Conservation (phyloP, 2,113 vertebrate genomes). For the Pteronura brasiliensis region DNA sequence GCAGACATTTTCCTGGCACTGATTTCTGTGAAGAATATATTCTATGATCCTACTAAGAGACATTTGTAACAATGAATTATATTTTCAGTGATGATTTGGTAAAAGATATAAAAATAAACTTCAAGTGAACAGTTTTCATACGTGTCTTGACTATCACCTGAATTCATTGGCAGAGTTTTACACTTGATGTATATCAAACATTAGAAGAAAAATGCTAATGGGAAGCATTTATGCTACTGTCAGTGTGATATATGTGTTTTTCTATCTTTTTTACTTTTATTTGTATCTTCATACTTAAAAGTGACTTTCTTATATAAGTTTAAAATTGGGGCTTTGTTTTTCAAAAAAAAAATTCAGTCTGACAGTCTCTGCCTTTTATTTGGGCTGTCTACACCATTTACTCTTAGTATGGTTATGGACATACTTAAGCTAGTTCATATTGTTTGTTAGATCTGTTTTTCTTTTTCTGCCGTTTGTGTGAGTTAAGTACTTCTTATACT, state of each 20-base stretch:
- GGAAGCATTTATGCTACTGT: neutral
- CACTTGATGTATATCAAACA: neutral
- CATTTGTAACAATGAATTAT: conserved; percentile 39
- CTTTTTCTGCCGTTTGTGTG: neutral
- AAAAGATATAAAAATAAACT: conserved; percentile 35
- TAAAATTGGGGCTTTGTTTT: neutral
- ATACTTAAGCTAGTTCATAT: neutral
- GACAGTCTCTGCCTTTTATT: conserved; percentile 9
- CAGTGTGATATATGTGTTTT: neutral
- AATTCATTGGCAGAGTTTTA: conserved; percentile 24
- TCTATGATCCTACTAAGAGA: neutral
- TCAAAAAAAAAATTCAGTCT: neutral
- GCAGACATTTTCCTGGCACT: conserved; percentile 45
- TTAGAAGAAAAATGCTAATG: neutral
- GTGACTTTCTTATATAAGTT: neutral
- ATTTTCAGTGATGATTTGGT: conserved; percentile 4
- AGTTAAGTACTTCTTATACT: neutral
- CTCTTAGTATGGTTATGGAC: neutral
- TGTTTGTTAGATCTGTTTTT: neutral
- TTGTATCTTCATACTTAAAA: neutral
- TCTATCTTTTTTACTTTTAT: neutral
- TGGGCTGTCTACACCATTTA: conserved; percentile 9
- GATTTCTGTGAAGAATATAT: conserved; percentile 42
- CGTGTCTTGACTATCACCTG: neutral
- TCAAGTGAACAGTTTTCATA: neutral